Evolutionary conservation across 1,140 invertebrate species (phyloP), one percentile per base, ranked within the genome.

Genomic region (Habropoda laboriosa): DNA sequence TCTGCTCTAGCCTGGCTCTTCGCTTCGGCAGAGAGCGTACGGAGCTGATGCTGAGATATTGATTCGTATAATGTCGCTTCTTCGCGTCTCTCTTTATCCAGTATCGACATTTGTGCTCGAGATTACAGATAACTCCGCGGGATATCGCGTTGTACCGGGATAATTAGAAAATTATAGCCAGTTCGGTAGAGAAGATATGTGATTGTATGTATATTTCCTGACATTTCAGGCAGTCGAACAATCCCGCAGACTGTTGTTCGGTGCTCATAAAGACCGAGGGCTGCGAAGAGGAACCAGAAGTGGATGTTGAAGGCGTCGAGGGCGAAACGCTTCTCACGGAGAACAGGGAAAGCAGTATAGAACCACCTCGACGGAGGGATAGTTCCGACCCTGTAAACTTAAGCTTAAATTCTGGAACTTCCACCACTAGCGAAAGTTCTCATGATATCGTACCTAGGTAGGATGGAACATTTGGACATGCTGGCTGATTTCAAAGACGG

Each of bases 301-400:
- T 94, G 27, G 93, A 95, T 47, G 93, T 91, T 7, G 92, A 94
- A 80, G 91, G 94, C 49, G 92, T 94, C 63, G 93, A 93, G 49
- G 91, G 94, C 76, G 93, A 94, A 79, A 91, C 93, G 67, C 85
- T 89, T n/a, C 89, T 94, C 89, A 70, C 93, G 89, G 80, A 95
- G 51, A 93, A 91, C 83, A 88, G 89, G 64, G 92, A 92, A 76
- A 88, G 88, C 77, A 92, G 89, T 81, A 89, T 91, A 70, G 93
- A 93, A 81, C 90, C 92, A 27, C 91, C 91, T 2, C 82, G 91
- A 66, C 88, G 92, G 79, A 93, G 92, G 92, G 92, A 93, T 87
- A 93, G 92, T 70, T 93, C 92, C 0, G 95, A 97, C 91, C 96
- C 96, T 30, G 96, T 97, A 16, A 97, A 97, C 92, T 93, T 97